Evolutionary conservation across 53 echinoderm and acorn worm species (phyloP).

Genomic region (Mesocentrotus franciscanus): DNA sequence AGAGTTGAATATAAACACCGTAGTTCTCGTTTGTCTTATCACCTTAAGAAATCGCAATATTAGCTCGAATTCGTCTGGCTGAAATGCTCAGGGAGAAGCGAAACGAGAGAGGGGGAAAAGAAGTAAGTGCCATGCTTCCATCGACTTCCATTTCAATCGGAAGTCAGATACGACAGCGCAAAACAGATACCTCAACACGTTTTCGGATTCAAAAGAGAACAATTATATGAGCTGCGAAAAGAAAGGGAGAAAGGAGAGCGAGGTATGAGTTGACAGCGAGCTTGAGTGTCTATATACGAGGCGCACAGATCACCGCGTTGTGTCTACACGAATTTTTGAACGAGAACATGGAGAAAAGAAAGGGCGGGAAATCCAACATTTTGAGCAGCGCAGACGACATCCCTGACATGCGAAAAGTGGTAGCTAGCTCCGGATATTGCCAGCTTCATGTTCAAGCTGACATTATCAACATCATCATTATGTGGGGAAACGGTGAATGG

Average conservation of each 20-base stretch:
- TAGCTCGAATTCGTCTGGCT: conserved; percentile 48
- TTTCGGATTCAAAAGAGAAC: conserved; percentile 20
- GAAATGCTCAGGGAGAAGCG: conserved; percentile 19
- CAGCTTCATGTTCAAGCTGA: background rate
- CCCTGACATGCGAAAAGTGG: background rate
- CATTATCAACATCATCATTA: background rate
- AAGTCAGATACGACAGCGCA: conserved; percentile 44
- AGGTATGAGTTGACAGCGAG: background rate
- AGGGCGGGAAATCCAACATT: background rate
- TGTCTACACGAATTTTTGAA: background rate
- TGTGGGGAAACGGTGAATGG: background rate
- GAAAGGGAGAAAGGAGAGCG: background rate
- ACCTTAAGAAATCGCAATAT: conserved; percentile 49
- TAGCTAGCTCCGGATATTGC: background rate
- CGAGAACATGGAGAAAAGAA: background rate
- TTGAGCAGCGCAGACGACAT: background rate
- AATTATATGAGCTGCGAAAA: background rate
- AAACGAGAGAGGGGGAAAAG: conserved; percentile 24
- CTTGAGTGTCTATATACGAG: background rate
- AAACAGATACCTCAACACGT: conserved; percentile 48
- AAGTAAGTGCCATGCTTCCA: background rate
- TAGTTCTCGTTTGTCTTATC: conserved; percentile 52
- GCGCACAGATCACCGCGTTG: background rate
- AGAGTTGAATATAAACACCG: background rate
- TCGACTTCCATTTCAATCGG: conserved; percentile 43